Evolutionary conservation across 1,140 invertebrate genomes (phyloP).

Genomic region (Teleopsis dalmanni): DNA sequence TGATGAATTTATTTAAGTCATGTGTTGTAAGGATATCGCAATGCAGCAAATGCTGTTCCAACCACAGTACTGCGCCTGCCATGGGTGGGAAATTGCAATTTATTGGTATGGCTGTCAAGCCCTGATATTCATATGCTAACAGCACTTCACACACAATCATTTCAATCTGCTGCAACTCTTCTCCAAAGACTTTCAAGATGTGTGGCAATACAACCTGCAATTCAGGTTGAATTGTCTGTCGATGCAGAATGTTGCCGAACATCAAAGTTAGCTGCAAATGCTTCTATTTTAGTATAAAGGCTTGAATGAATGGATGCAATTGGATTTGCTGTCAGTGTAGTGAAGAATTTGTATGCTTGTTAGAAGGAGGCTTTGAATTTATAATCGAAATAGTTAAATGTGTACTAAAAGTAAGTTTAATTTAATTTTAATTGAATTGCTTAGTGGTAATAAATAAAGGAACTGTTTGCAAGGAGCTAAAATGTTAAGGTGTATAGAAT

Average conservation of each 20-base stretch:
- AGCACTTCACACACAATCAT: constrained; percentile 20
- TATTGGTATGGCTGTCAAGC: constrained; percentile 40
- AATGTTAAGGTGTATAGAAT: too few species aligned
- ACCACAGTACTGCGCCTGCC: constrained; percentile 59
- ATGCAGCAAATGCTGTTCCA: constrained; percentile 49
- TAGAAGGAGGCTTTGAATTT: too few species aligned
- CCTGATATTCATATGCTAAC: constrained; percentile 24
- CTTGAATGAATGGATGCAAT: background rate
- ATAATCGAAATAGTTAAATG: too few species aligned
- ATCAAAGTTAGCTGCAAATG: constrained; percentile 22
- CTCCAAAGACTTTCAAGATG: constrained; percentile 25
- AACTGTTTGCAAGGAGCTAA: too few species aligned
- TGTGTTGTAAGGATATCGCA: constrained; percentile 25
- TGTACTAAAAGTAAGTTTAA: too few species aligned
- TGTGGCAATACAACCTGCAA: constrained; percentile 27
- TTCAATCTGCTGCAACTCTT: constrained; percentile 31
- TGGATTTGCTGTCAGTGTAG: too few species aligned
- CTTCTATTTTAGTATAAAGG: background rate
- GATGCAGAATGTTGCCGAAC: constrained; percentile 29
- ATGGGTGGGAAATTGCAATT: constrained; percentile 60
- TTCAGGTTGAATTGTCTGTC: constrained; percentile 24
- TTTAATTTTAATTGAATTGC: too few species aligned
- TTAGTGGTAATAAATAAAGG: too few species aligned
- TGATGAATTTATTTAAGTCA: constrained; percentile 23
- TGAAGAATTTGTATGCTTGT: too few species aligned